phyloP scores from a whole-genome alignment of 1,140 invertebrate genomes.

The Himalopsyche phryganea region DNA sequence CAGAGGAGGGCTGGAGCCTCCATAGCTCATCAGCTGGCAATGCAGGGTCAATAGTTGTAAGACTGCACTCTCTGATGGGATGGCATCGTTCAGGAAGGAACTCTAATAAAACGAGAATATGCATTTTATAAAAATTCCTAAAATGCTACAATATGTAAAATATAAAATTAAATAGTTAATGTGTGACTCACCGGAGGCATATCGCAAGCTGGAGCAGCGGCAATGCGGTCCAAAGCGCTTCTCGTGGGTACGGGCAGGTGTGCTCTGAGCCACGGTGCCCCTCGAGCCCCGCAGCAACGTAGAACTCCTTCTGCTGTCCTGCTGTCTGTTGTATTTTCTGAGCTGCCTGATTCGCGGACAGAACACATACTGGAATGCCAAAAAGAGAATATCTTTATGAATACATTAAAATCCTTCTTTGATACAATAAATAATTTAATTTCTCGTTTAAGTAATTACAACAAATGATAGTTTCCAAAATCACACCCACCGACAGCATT shows the following conservation, averaged over 20 bases:
- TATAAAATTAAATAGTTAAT: neutral
- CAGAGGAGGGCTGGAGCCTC: conserved; percentile 39
- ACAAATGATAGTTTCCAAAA: too few relatives aligned
- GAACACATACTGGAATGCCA: too few relatives aligned
- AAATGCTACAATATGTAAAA: neutral
- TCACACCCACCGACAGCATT: conserved; percentile 46
- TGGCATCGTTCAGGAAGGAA: conserved; percentile 71
- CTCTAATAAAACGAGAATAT: conserved; percentile 53
- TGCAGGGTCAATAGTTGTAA: conserved; percentile 55
- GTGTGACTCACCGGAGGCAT: conserved; percentile 12
- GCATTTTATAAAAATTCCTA: neutral
- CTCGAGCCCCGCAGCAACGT: conserved; percentile 34
- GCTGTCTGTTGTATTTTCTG: conserved; percentile 30
- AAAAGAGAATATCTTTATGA: too few relatives aligned
- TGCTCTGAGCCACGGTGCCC: conserved; percentile 40
- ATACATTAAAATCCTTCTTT: too few relatives aligned
- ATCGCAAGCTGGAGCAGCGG: conserved; percentile 6
- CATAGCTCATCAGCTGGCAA: conserved; percentile 44
- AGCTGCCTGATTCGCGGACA: conserved; percentile 13
- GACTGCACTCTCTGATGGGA: conserved; percentile 79
- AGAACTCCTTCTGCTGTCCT: conserved; percentile 35
- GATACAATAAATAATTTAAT: too few relatives aligned
- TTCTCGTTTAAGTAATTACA: too few relatives aligned
- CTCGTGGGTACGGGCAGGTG: conserved; percentile 40
- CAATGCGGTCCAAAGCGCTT: conserved; percentile 35